Evolutionary conservation across 2,888 invertebrate genomes (phyloP).

Genomic region (Plebejus anna): DNA sequence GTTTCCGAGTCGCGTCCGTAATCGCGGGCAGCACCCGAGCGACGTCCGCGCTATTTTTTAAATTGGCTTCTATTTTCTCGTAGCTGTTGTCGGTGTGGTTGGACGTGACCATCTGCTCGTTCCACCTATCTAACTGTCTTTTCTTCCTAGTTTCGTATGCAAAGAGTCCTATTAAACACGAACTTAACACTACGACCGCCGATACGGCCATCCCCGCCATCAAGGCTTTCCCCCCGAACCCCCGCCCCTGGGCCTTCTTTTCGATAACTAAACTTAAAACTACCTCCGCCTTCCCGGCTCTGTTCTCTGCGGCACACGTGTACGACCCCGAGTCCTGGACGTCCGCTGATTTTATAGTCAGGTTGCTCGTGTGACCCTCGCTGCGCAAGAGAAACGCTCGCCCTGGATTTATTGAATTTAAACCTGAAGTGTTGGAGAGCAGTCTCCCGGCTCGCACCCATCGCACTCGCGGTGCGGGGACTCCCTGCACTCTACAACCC

Average conservation of each 20-base stretch:
- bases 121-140: conserved; percentile 76
- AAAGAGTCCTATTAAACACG: conserved; percentile 84
- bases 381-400: conserved; percentile 84
- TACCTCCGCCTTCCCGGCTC: conserved; percentile 87
- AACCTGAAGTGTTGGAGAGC: conserved; percentile 80
- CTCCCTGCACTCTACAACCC: conserved; percentile 84
- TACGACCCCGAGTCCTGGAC: conserved; percentile 88
- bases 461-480: conserved; percentile 85
- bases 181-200: conserved; percentile 83
- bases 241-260: conserved; percentile 81
- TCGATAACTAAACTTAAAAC: conserved; percentile 86
- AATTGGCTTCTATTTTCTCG: conserved; percentile 89
- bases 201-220: conserved; percentile 85
- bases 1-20: conserved; percentile 70
- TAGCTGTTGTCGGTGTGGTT: conserved; percentile 83
- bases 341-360: conserved; percentile 86
- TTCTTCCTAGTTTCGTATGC: conserved; percentile 82
- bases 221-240: conserved; percentile 80
- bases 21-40: conserved; percentile 50
- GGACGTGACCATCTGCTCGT: conserved; percentile 71
- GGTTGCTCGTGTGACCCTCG: conserved; percentile 84
- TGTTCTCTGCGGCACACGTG: conserved; percentile 88
- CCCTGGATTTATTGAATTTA: conserved; percentile 64
- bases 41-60: conserved; percentile 63
- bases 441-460: conserved; percentile 86